phyloP scores from a whole-genome alignment of 2,113 vertebrate species.

The Epinephelus cyanopodus region DNA sequence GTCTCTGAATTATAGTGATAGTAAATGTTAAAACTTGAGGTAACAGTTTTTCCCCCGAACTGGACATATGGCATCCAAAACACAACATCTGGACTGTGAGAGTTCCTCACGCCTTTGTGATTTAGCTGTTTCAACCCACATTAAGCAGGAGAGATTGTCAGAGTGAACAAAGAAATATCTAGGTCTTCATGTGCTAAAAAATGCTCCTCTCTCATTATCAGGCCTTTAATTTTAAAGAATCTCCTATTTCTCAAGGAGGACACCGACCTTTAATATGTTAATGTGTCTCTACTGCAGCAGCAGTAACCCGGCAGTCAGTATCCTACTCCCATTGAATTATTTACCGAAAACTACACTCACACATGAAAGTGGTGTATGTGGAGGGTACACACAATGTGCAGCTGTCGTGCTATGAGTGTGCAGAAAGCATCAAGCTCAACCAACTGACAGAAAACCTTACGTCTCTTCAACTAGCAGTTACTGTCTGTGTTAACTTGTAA shows the following conservation, averaged over 20 bases:
- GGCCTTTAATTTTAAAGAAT: slow-evolving; percentile 39
- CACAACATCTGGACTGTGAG: slow-evolving; percentile 32
- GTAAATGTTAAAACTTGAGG: not conserved
- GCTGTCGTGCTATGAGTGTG: slow-evolving; percentile 2
- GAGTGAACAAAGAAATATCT: not conserved
- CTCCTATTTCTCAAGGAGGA: slow-evolving; percentile 27
- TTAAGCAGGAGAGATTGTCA: not conserved
- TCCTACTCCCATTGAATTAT: slow-evolving; percentile 56
- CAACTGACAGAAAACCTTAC: slow-evolving; percentile 14
- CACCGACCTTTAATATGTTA: slow-evolving; percentile 50
- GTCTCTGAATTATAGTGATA: not conserved
- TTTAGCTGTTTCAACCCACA: slow-evolving; percentile 21
- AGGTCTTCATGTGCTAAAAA: slow-evolving; percentile 26
- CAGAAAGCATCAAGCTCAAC: slow-evolving; percentile 1
- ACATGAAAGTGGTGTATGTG: slow-evolving; percentile 16
- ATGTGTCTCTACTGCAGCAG: slow-evolving; percentile 32
- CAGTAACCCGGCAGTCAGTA: slow-evolving; percentile 28
- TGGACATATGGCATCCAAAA: slow-evolving; percentile 22
- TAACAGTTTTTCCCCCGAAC: not conserved
- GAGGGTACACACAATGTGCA: slow-evolving; percentile 3
- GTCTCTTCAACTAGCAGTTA: slow-evolving; percentile 11
- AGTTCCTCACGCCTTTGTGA: slow-evolving; percentile 20
- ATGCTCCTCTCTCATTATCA: slow-evolving; percentile 9
- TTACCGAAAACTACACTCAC: slow-evolving; percentile 30
- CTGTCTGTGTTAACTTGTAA: slow-evolving; percentile 9